Base-by-base conservation (phyloP, 2,888 invertebrate species). In the Willowsia nigromaculata region DNA sequence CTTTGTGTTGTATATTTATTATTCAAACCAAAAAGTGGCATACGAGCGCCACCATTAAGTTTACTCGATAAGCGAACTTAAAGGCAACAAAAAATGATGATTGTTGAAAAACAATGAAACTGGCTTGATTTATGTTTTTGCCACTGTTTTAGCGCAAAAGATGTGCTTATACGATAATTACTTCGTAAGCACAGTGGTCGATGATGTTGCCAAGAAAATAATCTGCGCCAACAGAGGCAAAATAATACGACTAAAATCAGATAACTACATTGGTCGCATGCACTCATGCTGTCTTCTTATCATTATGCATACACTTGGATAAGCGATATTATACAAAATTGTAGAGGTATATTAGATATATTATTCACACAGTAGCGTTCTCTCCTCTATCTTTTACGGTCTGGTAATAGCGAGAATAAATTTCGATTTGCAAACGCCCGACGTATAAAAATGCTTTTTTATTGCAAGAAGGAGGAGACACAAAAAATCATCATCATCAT, bases 381-480 rank as follows among this genome's bases (percentile, higher is more conserved):
- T 76, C 18, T n/a, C n/a, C n/a, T 43, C 40, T 76, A 53, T 76
- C 30, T 76, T n/a, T n/a, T n/a, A n/a, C n/a, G n/a, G n/a, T n/a
- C n/a, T n/a, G n/a, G n/a, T n/a, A n/a, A n/a, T n/a, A n/a, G n/a
- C n/a, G n/a, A 50, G 76, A 18, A 76, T 53, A 76, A 76, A 76
- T 76, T 76, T 11, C n/a, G 76, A 47, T 76, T 76, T 76, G 76
- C 27, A 76, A 33, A 76, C 76, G 76, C n/a, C 33, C 33, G 47
- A 27, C 74, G 47, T 15, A 30, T 74, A 47, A 33, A 40, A 40
- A 33, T 9, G 1, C 18, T 9, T 53, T 50, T 50, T 76, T 33
- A 50, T 76, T 50, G n/a, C 13, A 27, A 40, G 11, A n/a, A 71
- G 40, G 40, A 71, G 68, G 68, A 25, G 68, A 43, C 25, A 25